Base-by-base conservation (phyloP, 2,113 vertebrate species). In the Azemiops feae region DNA sequence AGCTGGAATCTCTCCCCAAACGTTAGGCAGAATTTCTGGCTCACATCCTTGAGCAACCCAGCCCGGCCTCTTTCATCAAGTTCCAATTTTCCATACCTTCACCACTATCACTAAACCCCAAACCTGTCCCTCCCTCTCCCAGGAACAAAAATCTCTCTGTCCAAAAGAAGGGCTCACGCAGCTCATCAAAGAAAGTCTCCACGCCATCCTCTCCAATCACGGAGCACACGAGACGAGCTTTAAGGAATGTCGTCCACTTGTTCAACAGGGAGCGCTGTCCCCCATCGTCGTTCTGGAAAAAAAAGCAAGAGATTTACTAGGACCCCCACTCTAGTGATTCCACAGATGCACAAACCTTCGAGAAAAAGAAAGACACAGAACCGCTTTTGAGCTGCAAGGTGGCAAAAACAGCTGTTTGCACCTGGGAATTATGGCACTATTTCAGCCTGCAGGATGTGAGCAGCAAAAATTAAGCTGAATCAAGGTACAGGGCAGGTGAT, bases 201-300 rank as follows among this genome's bases (percentile, higher is more conserved):
- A 98, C 98, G 8, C 98, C 98, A 5, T 98, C 98, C 2, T 97
- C 97, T 30, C 98, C 98, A 20, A 98, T 98, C 94, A 98, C 98
- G 0, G 98, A 98, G 85, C 98, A 98, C 94, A 98, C 98, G 5
- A 98, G 97, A 2, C 98, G 97, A 2, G 98, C 98, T 95, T 98
- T 98, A 85, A 98, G 97, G 95, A 98, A 98, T 0, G 98, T 98
- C 0, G 98, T 98, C 98, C 98, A 98, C 93, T 98, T 98, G 97
- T 98, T 98, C 93, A 98, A 98, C 95, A 98, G 96, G 16, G 98
- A 98, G 69, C 98, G 98, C 95, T 98, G 98, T 0, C 98, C 98
- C 5, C 98, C 98, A 90, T 98, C 98, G 54, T 98, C 98, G 89
- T 98, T 98, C 98, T 98, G 93, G 1, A 88, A 88, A 90, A 89